A percentile compares a stretch with the other conserved stretches of the same genome.
These are phyloP conservation scores for Microcebus jonahi DNA, from an alignment of 2,113 vertebrate genomes.

Conservation along the genomic window DNA sequence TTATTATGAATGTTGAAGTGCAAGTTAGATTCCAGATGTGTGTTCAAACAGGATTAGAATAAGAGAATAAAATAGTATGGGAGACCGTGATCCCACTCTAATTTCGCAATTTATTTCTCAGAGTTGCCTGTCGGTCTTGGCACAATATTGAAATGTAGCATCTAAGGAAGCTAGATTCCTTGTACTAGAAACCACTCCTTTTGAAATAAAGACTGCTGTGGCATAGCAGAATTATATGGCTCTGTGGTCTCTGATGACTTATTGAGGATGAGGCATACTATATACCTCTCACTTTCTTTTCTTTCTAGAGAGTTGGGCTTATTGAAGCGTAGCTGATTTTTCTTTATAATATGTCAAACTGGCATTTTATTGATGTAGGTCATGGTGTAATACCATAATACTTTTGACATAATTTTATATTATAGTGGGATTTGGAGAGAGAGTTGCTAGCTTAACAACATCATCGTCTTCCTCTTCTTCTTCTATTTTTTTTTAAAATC, in stretches of 20 bases:
- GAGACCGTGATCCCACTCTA: not conserved
- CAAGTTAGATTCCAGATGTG: constrained; percentile 42
- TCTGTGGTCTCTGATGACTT: constrained; percentile 57
- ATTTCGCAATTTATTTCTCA: constrained; percentile 22
- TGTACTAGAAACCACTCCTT: constrained; percentile 6
- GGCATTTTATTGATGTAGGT: constrained; percentile 74
- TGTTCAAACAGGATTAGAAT: not conserved
- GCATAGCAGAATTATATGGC: not conserved
- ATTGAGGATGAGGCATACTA: constrained; percentile 45
- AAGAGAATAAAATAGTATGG: not conserved
- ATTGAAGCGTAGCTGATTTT: constrained; percentile 68
- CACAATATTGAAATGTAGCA: constrained; percentile 13
- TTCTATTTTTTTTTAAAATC: not conserved
- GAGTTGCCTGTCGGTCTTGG: not conserved
- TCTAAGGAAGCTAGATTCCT: not conserved
- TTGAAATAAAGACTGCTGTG: constrained; percentile 36
- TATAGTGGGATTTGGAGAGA: constrained; percentile 19
- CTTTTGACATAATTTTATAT: constrained; percentile 69
- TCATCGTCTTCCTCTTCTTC: not conserved
- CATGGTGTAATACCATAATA: constrained; percentile 48
- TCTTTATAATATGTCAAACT: constrained; percentile 76
- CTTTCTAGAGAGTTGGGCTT: constrained; percentile 69
- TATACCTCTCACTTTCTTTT: constrained; percentile 44
- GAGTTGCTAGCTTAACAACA: not conserved
- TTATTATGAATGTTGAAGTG: constrained; percentile 53